Evolutionary conservation across 2,113 vertebrate species (phyloP), one percentile per base, ranked within the genome.

Genomic region (Pygoscelis adeliae): DNA sequence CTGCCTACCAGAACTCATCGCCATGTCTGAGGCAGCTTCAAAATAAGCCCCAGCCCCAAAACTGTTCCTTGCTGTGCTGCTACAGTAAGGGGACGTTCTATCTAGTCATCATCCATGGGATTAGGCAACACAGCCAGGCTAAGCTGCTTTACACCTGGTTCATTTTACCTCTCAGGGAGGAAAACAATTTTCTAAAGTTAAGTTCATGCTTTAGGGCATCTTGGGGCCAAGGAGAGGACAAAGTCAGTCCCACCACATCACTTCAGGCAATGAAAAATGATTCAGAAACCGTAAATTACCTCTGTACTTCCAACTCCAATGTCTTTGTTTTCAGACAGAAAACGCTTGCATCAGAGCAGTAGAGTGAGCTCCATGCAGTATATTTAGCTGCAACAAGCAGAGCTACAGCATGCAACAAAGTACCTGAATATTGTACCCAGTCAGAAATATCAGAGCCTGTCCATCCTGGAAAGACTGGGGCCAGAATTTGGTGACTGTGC

Each of bases 361-460:
- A 49, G 58, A 74, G 52, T 11, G n/a, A 87, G 74, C 56, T 88
- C 61, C 71, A 86, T 79, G 50, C 63, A 87, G 81, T 20, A 83
- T 26, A 77, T 79, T 73, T 84, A 90, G 50, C 85, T 94, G 81
- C 85, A 96, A 96, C 61, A 72, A 95, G 93, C 80, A 71, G 27
- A 69, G 73, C 49, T 86, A 47, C 50, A 82, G 81, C 62, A 72
- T 49, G 72, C 72, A 86, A 88, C 72, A 10, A 90, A 91, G 81
- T 71, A 81, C 71, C 44, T 30, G n/a, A 74, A 49, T 29, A 82
- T 13, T 62, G 56, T 78, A 71, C 50, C 22, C 55, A 17, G 30
- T 20, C 23, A 62, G 47, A 97, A 86, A 66, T 30, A 30, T 0
- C 69, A 69, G 27, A 85, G 25, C 46, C 38, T 40, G 20, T 21